These are phyloP conservation scores for Metopia argyrocephala DNA, from an alignment of 2,888 invertebrate genomes.

Conservation along the genomic window DNA sequence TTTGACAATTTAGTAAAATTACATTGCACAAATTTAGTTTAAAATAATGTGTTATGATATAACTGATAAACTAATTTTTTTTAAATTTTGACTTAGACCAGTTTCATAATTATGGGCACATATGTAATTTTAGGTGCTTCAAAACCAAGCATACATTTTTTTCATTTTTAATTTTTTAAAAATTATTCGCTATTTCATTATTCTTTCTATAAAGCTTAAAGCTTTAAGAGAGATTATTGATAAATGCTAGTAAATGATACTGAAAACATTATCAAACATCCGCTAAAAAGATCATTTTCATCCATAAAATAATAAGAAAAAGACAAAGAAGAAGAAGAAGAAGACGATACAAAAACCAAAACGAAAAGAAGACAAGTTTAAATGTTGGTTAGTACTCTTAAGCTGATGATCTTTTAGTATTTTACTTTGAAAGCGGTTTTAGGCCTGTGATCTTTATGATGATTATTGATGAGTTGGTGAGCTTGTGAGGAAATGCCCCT, in stretches of 20 bases:
- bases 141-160: no score
- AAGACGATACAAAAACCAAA: no score
- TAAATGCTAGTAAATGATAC: conserved; percentile 11
- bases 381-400: no score
- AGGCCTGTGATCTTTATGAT: conserved; percentile 69
- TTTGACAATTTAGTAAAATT: no score
- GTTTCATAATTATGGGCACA: no score
- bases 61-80: no score
- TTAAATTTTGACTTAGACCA: no score
- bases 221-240: not conserved
- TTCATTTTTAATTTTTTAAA: no score
- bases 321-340: not conserved
- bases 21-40: no score
- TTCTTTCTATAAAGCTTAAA: not conserved
- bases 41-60: no score
- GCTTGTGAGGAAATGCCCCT: conserved; percentile 66
- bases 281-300: conserved; percentile 10
- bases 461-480: conserved; percentile 72
- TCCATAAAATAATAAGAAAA: not conserved
- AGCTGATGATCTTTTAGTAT: not conserved
- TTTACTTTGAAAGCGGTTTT: conserved; percentile 46
- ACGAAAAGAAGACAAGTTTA: not conserved
- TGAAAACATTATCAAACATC: conserved; percentile 45
- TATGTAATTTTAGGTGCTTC: no score
- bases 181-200: no score